Evolutionary conservation across 1,140 invertebrate genomes (phyloP), one percentile per base, ranked within the genome.

Genomic region (Stenopsyche tienmushanensis): DNA sequence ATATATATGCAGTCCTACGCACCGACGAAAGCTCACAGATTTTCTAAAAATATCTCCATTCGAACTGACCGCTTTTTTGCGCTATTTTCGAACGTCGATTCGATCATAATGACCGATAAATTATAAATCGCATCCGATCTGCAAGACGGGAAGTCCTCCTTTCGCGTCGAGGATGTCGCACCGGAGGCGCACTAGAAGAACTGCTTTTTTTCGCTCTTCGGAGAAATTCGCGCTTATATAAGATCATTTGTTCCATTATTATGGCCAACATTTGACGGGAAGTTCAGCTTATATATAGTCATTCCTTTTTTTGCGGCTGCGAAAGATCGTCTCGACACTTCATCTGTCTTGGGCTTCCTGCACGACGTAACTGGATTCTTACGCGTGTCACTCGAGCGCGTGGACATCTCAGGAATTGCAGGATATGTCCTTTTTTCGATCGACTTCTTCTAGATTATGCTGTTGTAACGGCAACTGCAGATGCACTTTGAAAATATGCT

Each of bases 161-260:
- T 50, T 47, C 50, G 15, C 21, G 15, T 21, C 8, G 41, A 34
- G 53, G 50, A 47, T 64, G 62, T 10, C 1, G 20, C 24, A 1
- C 49, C 53, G 62, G 52, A 55, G 60, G 24, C 24, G 41, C 41
- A 62, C 58, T 62, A 42, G 58, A 62, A 21, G 17, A 18, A 57
- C 62, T 7, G 25, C 62, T 45, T 64, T 64, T 29, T 58, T 26
- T 8, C 23, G 8, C 15, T 50, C 20, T 23, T n/a, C n/a, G n/a
- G n/a, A n/a, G n/a, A n/a, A n/a, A n/a, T n/a, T n/a, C n/a, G n/a
- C 21, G 18, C 20, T 23, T 53, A 24, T 13, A 53, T 18, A 53
- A 53, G 24, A 53, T n/a, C 15, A 13, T 34, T 25, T 53, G 24
- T 53, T 53, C 9, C 23, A 15, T 23, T 23, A 53, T 18, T 25